phyloP scores from a whole-genome alignment of 1,140 invertebrate species.

The Ostrea edulis region DNA sequence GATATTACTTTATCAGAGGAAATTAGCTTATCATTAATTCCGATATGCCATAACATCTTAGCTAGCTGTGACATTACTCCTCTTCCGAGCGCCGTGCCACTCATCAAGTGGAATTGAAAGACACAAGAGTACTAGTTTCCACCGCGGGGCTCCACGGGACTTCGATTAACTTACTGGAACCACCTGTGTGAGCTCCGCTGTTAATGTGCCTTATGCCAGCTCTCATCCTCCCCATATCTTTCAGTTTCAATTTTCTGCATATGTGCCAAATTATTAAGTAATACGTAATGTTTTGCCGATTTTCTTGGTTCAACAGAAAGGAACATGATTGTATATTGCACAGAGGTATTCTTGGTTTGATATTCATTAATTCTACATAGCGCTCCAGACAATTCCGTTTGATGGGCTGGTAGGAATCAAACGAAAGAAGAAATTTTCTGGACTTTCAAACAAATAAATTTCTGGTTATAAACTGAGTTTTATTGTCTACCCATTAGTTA shows the following conservation, averaged over 20 bases:
- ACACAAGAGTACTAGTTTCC: not conserved
- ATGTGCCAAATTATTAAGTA: slow-evolving; percentile 14
- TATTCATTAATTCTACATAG: no score
- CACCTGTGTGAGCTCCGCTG: not conserved
- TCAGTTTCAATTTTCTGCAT: slow-evolving; percentile 18
- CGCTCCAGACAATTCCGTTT: no score
- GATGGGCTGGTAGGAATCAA: no score
- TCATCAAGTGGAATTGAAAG: slow-evolving; percentile 20
- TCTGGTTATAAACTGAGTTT: no score
- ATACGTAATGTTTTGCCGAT: not conserved
- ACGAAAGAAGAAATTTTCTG: no score
- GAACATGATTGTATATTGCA: not conserved
- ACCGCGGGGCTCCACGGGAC: not conserved
- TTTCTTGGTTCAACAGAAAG: not conserved
- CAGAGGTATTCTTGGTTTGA: no score
- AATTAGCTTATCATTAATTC: slow-evolving; percentile 35
- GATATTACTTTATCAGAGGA: not conserved
- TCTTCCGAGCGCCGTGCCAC: not conserved
- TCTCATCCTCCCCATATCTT: not conserved
- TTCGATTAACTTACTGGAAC: not conserved
- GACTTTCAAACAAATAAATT: no score
- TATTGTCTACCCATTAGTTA: no score
- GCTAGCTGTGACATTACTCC: not conserved
- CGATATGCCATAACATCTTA: not conserved
- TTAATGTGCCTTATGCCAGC: not conserved